Base-by-base conservation (phyloP, 1,140 invertebrate genomes). In the Atta texana region DNA sequence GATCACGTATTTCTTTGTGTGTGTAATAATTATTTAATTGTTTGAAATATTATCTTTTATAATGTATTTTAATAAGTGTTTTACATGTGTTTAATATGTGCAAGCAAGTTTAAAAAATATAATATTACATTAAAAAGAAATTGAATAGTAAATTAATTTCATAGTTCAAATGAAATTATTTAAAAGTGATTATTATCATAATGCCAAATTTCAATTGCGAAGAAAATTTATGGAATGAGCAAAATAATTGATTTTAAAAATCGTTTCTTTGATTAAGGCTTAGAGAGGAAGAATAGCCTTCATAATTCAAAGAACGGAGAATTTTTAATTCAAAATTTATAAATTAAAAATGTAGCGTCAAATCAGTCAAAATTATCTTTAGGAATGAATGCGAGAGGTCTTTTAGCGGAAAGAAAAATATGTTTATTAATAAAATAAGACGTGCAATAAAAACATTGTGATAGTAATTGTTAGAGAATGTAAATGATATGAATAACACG, bases 171-270 rank as follows among this genome's bases (percentile, higher is more conserved):
- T 81, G 12, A 18, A 57, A 71, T 81, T 57, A 2, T 71, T 69
- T 81, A 69, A 81, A 44, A 39, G 24, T 21, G 28, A 68, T 80
- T 59, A 28, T 44, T 71, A 71, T 18, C 12, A 21, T 3, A 49
- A 28, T 51, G 21, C 2, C 10, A 14, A 66, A 3, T 78, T 31
- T 24, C 10, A 77, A 63, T 71, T 71, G 7, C 10, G 7, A 69
- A 2, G 3, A 39, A 68, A 18, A 28, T 63, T 16, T 39, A 8
- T 78, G 7, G 2, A 78, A 53, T 34, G 12, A 7, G 44, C 24
- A 49, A 49, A 64, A 31, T 77, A 31, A 81, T 81, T 81, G 51
- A 71, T 57, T 81, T 71, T 44, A 14, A 44, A 81, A 57, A 44
- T 81, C 53, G 59, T 71, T 71, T 59, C 6, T 71, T 28, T 31